Base-by-base conservation (phyloP, 1,140 invertebrate genomes). In the Stegodyphus mimosarum region DNA sequence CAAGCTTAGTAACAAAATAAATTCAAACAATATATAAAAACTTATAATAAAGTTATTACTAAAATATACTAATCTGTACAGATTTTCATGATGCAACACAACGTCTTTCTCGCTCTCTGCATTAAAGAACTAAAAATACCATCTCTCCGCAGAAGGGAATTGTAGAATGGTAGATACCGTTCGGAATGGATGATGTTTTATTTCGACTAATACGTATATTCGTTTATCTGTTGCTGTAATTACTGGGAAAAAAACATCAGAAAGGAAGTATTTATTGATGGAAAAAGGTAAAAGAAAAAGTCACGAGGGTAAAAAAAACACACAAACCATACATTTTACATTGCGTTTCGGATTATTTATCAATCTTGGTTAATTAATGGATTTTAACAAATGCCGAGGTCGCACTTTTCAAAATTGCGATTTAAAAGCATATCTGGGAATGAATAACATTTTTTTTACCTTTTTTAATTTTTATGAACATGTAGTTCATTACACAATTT, bases 351-450 rank as follows among this genome's bases (percentile, higher is more conserved):
- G 10, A 77, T 67, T 77, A 77, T 77, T 77, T 77, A 77, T 77
- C 75, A 77, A 77, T 33, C 55, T 60, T 69, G 7, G 69, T 81
- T 81, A 81, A 81, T 81, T 81, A 81, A 81, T 81, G 78, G 78
- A 81, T 6, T 72, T 33, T 50, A 81, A 81, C 78, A 81, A 79
- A 79, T 15, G 66, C 66, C 7, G 76, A 81, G 78, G 78, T 81
- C 67, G 78, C 70, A 63, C 78, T 81, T 81, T 81, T 55, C 55
- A 52, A 77, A 81, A 81, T 81, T 81, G 70, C 69, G 78, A 81
- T 81, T 81, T 81, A 81, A 81, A 81, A 81, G 78, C 78, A 81
- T 81, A 81, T 81, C 78, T 67, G 72, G 51, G 17, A n/a, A 64
- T 60, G 33, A 51, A 60, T 70, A 52, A 81, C 33, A 63, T 6